Conservation (phyloP, 2,888 invertebrate genomes). For the Lithodes maja region DNA sequence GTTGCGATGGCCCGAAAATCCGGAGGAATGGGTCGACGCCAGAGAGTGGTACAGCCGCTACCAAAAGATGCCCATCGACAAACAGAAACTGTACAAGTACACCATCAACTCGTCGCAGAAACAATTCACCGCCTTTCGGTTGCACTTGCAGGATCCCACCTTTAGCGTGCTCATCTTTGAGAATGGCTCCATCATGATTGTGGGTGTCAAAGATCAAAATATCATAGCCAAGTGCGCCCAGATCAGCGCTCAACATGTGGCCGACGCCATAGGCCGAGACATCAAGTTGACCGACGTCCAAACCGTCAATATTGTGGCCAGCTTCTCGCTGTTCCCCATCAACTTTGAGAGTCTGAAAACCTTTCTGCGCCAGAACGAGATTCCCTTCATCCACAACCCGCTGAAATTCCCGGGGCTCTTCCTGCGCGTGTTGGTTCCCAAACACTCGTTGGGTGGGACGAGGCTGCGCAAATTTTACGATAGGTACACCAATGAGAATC, state of each 20-base stretch:
- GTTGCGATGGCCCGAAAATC: too few species aligned
- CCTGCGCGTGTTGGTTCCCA: background rate
- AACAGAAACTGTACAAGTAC: background rate
- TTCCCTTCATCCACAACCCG: background rate
- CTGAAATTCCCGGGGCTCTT: background rate
- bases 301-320: background rate
- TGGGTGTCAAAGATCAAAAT: background rate
- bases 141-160: background rate
- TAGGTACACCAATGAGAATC: too few species aligned
- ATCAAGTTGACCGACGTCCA: background rate
- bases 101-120: background rate
- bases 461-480: too few species aligned
- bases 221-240: background rate
- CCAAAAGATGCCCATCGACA: background rate
- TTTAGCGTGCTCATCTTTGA: background rate
- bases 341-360: background rate
- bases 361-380: background rate
- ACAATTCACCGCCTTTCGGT: background rate
- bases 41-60: background rate
- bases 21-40: too few species aligned
- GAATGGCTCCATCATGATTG: background rate
- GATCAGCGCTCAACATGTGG: background rate
- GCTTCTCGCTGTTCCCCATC: background rate
- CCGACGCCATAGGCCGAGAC: background rate
- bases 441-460: too few species aligned